Evolutionary conservation across 2,113 vertebrate genomes (phyloP).

Genomic region (Gavialis gangeticus): DNA sequence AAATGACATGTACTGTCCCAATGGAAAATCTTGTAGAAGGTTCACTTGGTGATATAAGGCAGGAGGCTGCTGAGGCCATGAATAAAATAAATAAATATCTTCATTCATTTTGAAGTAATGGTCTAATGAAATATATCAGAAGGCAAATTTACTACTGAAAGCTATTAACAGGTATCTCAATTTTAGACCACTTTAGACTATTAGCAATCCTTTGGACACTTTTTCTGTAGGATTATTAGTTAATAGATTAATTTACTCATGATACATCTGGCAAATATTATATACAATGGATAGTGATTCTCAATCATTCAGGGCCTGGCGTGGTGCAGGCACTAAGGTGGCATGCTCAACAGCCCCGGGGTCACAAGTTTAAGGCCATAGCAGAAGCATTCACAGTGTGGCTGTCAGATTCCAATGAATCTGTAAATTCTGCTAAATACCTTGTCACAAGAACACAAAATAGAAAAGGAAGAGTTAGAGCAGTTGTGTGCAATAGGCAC

Average conservation of each 20-base stretch:
- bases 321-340: no score
- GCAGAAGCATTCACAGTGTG: no score
- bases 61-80: background rate
- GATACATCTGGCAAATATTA: background rate
- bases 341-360: no score
- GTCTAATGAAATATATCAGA: slow-evolving; percentile 2
- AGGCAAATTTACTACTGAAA: background rate
- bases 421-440: no score
- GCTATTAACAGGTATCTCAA: background rate
- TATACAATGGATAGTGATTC: background rate
- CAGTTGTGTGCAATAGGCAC: no score
- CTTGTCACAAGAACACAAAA: no score
- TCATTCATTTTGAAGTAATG: background rate
- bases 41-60: background rate
- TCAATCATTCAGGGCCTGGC: no score
- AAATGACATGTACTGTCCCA: background rate
- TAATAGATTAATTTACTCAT: slow-evolving; percentile 40
- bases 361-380: no score
- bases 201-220: slow-evolving; percentile 9
- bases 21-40: background rate
- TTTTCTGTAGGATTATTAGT: background rate
- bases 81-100: background rate
- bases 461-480: no score
- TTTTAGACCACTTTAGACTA: background rate
- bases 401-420: no score